Conservation (phyloP, 1,140 invertebrate genomes). For the Adoxophyes honmai region DNA sequence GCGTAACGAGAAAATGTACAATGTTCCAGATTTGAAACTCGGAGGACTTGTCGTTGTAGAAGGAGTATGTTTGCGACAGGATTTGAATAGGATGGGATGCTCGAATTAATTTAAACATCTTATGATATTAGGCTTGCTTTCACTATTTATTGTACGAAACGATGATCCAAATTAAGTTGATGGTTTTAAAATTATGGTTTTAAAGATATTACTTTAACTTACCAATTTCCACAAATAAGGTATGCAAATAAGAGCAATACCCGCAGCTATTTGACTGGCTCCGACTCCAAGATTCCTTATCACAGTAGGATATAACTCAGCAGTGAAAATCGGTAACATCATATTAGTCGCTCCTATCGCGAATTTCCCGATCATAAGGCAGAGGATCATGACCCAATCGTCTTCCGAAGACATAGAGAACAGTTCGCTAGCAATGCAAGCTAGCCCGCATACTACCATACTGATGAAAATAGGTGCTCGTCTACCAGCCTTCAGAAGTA, state of each 20-base stretch:
- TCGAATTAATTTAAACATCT: no score
- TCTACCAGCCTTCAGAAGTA: conserved; percentile 83
- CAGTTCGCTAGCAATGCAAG: conserved; percentile 79
- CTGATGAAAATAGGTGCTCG: conserved; percentile 82
- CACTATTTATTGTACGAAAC: no score
- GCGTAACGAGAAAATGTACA: no score
- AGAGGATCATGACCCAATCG: conserved; percentile 79
- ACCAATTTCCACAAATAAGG: conserved; percentile 86
- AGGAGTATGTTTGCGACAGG: no score
- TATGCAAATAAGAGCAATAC: conserved; percentile 83
- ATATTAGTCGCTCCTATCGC: conserved; percentile 84
- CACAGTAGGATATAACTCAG: conserved; percentile 85
- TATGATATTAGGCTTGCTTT: no score
- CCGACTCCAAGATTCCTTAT: conserved; percentile 86
- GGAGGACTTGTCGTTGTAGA: no score
- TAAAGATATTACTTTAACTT: conserved; percentile 34
- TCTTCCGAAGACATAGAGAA: conserved; percentile 70
- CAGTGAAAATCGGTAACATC: conserved; percentile 85
- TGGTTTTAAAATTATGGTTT: no score
- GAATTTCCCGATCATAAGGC: conserved; percentile 83
- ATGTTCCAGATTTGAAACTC: no score
- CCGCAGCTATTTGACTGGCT: conserved; percentile 83
- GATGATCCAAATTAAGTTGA: no score
- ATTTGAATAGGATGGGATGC: no score
- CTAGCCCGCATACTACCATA: conserved; percentile 80